phyloP scores from a whole-genome alignment of 2,888 invertebrate genomes.

The Acronicta alni region DNA sequence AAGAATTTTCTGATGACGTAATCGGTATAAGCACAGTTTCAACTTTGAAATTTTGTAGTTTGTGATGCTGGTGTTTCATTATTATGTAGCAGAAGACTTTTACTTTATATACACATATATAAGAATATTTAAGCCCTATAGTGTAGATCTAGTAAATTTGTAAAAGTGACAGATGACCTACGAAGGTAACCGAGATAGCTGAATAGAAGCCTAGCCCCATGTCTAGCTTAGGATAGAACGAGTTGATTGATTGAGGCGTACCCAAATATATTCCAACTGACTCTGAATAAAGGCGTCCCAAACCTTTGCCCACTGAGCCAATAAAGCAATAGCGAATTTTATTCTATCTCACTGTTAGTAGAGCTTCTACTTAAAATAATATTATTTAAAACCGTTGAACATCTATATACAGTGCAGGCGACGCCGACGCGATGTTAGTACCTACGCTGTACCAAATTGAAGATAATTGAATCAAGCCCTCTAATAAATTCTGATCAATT shows the following conservation, averaged over 20 bases:
- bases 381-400: conserved; percentile 9
- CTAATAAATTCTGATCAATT: neutral
- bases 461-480: conserved; percentile 1
- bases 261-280: neutral
- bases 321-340: neutral
- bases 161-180: neutral
- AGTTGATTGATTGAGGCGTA: neutral
- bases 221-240: neutral
- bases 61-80: neutral
- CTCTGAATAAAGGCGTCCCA: neutral
- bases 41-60: neutral
- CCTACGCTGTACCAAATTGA: conserved; percentile 1
- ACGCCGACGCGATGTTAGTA: neutral
- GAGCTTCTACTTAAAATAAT: neutral
- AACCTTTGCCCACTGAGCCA: neutral
- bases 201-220: neutral
- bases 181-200: neutral
- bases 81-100: neutral
- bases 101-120: too few relatives aligned
- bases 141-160: neutral
- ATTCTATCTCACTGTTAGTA: neutral
- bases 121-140: too few relatives aligned
- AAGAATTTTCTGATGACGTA: too few relatives aligned
- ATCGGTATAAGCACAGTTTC: neutral
- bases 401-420: neutral